A percentile compares a stretch with the other conserved stretches of the same genome.
Conservation (phyloP, 2,113 vertebrate species). For the Thunnus maccoyii region DNA sequence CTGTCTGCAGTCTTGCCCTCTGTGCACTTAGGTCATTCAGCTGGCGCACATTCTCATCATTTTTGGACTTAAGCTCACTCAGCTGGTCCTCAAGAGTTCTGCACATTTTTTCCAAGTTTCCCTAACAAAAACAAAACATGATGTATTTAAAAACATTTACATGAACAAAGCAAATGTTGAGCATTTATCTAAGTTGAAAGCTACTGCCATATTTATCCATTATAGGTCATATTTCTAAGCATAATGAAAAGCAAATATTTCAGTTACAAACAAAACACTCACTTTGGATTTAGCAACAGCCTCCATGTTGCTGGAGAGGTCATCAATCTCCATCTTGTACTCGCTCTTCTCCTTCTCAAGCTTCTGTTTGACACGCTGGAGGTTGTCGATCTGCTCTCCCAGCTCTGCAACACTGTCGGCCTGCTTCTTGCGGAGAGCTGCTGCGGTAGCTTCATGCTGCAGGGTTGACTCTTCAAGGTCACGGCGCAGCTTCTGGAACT, state of each 20-base stretch:
- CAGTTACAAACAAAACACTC: not conserved
- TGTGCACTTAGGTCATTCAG: constrained; percentile 71
- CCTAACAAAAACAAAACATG: constrained; percentile 70
- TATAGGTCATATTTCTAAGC: too few species aligned
- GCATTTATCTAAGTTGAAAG: not conserved
- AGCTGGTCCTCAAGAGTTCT: constrained; percentile 92
- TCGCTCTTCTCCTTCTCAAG: constrained; percentile 80
- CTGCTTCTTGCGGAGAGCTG: constrained; percentile 78
- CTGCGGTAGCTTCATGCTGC: constrained; percentile 78
- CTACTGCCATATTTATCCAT: too few species aligned
- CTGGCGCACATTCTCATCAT: constrained; percentile 77
- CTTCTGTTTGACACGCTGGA: constrained; percentile 79
- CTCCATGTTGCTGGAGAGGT: constrained; percentile 77
- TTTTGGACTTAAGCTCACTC: constrained; percentile 88
- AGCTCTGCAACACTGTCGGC: constrained; percentile 76
- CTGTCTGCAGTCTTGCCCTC: constrained; percentile 74
- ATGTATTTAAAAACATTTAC: not conserved
- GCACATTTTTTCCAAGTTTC: constrained; percentile 92
- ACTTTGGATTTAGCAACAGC: constrained; percentile 85
- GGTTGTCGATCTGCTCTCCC: constrained; percentile 78
- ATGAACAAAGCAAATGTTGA: not conserved
- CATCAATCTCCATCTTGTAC: constrained; percentile 80
- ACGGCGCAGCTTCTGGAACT: constrained; percentile 77
- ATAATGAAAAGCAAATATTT: too few species aligned
- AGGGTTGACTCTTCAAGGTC: constrained; percentile 80